A percentile compares a stretch with the other conserved stretches of the same genome.
phyloP scores from a whole-genome alignment of 2,888 invertebrate species.

The Parapristionchus giblindavisi region DNA sequence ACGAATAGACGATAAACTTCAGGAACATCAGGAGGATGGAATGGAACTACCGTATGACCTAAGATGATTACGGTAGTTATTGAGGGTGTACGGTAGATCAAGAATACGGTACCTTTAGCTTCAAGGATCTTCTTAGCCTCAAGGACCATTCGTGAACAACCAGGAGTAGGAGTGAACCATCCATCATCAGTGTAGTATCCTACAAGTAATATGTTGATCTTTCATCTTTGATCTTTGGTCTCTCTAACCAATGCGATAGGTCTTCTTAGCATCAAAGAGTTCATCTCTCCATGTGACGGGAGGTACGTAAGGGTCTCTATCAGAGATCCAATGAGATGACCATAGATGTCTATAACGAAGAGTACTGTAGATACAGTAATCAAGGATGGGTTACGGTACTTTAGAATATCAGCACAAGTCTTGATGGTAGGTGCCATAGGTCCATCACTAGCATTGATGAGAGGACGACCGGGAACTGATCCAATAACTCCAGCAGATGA shows the following conservation, averaged over 20 bases:
- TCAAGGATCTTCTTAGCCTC: slow-evolving; percentile 58
- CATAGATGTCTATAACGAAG: background rate
- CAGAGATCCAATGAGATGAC: slow-evolving; percentile 44
- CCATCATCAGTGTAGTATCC: slow-evolving; percentile 61
- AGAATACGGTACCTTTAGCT: slow-evolving; percentile 10
- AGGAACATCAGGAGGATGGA: slow-evolving; percentile 53
- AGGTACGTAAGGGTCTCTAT: slow-evolving; percentile 60
- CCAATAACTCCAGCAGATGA: slow-evolving; percentile 55
- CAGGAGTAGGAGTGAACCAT: slow-evolving; percentile 62
- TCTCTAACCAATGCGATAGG: slow-evolving; percentile 43
- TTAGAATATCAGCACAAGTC: slow-evolving; percentile 51
- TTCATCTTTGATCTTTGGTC: slow-evolving; percentile 8
- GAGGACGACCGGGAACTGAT: slow-evolving; percentile 61
- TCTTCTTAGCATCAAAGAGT: slow-evolving; percentile 43
- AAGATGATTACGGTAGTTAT: background rate
- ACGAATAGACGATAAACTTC: slow-evolving; percentile 54
- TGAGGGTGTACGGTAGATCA: background rate
- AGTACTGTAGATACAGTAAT: background rate
- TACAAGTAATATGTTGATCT: background rate
- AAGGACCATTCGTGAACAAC: slow-evolving; percentile 54
- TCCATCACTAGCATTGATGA: slow-evolving; percentile 61
- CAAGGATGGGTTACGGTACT: slow-evolving; percentile 18
- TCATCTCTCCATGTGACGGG: slow-evolving; percentile 59
- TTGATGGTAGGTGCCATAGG: slow-evolving; percentile 59
- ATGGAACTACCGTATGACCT: slow-evolving; percentile 59